Conservation (phyloP, 2,888 invertebrate species). For the Anthophora plumipes region DNA sequence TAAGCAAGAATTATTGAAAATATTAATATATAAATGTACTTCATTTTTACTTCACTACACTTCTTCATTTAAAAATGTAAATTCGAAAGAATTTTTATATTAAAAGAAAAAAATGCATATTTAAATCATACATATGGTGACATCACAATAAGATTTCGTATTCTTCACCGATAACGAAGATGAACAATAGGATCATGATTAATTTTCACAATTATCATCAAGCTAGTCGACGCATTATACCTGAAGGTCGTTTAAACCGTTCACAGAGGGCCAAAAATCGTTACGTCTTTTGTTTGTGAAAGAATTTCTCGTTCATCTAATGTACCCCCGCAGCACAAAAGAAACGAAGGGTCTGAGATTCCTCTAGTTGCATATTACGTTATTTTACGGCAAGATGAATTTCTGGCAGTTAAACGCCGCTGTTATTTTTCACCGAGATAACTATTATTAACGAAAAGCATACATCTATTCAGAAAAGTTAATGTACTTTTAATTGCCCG, state of each 20-base stretch:
- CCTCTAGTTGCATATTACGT: slow-evolving; percentile 22
- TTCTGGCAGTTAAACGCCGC: slow-evolving; percentile 27
- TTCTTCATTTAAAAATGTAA: no score
- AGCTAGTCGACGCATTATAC: no score
- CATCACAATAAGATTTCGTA: no score
- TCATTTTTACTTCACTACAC: no score
- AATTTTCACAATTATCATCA: background rate
- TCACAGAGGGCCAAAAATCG: background rate
- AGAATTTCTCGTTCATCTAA: slow-evolving; percentile 2
- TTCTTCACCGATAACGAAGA: no score
- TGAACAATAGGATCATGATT: background rate
- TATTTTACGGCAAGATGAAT: slow-evolving; percentile 35
- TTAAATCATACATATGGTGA: background rate
- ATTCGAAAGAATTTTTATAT: no score
- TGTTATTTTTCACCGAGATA: slow-evolving; percentile 31
- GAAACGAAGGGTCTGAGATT: slow-evolving; percentile 4
- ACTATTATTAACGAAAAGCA: slow-evolving; percentile 41
- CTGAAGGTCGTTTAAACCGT: background rate
- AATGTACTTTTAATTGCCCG: slow-evolving; percentile 54
- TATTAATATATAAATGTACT: no score
- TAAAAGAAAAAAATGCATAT: no score
- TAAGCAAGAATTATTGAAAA: background rate
- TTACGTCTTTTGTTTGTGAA: slow-evolving; percentile 16
- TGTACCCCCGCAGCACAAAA: background rate
- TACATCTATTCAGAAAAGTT: slow-evolving; percentile 31